Conservation (phyloP, 2,888 invertebrate species). For the Tineola bisselliella region DNA sequence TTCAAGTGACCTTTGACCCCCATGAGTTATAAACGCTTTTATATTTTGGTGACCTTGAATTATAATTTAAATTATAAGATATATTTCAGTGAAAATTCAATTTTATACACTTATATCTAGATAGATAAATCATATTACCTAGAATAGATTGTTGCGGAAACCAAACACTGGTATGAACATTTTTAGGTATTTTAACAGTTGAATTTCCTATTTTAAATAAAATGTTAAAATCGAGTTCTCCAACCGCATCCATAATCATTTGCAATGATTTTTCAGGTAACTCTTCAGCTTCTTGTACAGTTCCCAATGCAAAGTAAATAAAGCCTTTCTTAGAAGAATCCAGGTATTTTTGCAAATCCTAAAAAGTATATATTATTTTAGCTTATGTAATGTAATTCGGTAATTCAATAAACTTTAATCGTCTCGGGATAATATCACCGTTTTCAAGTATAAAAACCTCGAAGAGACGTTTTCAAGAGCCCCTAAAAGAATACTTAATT, state of each 20-base stretch:
- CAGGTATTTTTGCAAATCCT: conserved; percentile 40
- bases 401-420: no score
- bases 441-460: no score
- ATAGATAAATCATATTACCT: conserved; percentile 30
- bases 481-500: no score
- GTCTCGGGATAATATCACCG: no score
- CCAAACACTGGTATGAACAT: conserved; percentile 57
- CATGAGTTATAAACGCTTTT: conserved; percentile 53
- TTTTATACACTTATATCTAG: no score
- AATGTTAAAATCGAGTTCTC: conserved; percentile 54
- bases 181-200: conserved; percentile 45
- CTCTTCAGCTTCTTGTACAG: conserved; percentile 50
- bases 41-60: conserved; percentile 48
- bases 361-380: no score
- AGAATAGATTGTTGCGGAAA: conserved; percentile 67
- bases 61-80: neutral
- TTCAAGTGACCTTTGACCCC: conserved; percentile 54
- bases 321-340: conserved; percentile 53
- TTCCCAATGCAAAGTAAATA: conserved; percentile 62
- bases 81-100: neutral
- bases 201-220: conserved; percentile 64
- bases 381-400: no score
- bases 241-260: conserved; percentile 50
- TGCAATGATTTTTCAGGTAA: conserved; percentile 42
- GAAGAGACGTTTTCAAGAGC: no score